A percentile compares a stretch with the other conserved stretches of the same genome.
Conservation (phyloP, 2,888 invertebrate species). For the Stenotaenia linearis region DNA sequence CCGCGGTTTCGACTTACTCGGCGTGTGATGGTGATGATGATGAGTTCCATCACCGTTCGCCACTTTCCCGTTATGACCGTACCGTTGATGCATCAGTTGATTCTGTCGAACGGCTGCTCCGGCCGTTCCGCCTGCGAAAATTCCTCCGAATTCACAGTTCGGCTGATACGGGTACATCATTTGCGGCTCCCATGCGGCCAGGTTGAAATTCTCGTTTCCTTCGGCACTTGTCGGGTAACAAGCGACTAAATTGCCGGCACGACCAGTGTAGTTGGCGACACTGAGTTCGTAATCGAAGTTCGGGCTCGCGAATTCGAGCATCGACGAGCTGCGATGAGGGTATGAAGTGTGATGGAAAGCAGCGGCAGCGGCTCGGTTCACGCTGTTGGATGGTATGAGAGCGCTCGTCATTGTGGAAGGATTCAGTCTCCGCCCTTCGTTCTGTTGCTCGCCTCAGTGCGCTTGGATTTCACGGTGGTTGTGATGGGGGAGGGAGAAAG, state of each 20-base stretch:
- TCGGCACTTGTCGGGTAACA: constrained; percentile 34
- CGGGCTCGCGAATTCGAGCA: constrained; percentile 37
- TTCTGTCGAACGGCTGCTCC: neutral
- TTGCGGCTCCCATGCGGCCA: constrained; percentile 34
- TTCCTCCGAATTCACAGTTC: constrained; percentile 31
- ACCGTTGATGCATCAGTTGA: constrained; percentile 17
- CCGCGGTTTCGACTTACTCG: constrained; percentile 58
- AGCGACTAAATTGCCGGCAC: constrained; percentile 34
- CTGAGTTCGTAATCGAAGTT: constrained; percentile 38
- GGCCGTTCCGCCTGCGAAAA: constrained; percentile 12
- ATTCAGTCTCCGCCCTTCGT: neutral
- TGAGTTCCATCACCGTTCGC: neutral
- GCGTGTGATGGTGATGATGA: neutral
- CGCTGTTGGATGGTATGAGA: constrained; percentile 35
- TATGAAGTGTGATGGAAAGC: constrained; percentile 29
- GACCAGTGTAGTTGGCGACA: constrained; percentile 35
- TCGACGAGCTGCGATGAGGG: constrained; percentile 29
- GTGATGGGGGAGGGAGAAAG: neutral
- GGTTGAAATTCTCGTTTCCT: constrained; percentile 35
- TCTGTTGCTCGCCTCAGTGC: neutral
- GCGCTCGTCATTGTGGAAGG: constrained; percentile 32
- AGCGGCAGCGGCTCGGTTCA: constrained; percentile 29
- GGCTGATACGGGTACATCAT: constrained; percentile 32
- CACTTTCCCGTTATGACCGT: constrained; percentile 7
- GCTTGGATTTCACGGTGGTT: neutral